Evolutionary conservation across 2,888 invertebrate species (phyloP).

Genomic region (Ephialtes manifestator): DNA sequence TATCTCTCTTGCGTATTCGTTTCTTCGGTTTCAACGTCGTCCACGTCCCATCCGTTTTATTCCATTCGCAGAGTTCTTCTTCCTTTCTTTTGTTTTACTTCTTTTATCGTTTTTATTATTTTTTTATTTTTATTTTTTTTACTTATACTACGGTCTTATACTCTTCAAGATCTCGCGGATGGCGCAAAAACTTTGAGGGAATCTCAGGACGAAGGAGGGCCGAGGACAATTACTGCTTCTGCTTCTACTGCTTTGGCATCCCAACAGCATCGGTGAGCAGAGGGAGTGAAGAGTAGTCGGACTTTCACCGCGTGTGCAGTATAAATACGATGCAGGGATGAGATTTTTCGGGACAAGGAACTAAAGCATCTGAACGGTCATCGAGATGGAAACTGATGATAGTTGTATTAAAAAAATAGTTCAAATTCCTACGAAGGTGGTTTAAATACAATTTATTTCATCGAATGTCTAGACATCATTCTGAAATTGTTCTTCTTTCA

Average conservation of each 20-base stretch:
- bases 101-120: neutral
- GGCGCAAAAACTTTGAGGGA: slow-evolving; percentile 56
- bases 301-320: neutral
- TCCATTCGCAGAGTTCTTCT: slow-evolving; percentile 49
- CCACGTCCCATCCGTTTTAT: slow-evolving; percentile 45
- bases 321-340: slow-evolving; percentile 29
- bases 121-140: neutral
- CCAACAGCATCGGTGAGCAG: neutral
- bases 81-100: slow-evolving; percentile 26
- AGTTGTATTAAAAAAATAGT: neutral
- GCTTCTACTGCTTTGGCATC: neutral
- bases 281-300: slow-evolving; percentile 6
- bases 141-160: slow-evolving; percentile 1
- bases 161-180: slow-evolving; percentile 45
- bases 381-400: neutral
- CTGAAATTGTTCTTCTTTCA: too few relatives aligned
- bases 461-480: too few relatives aligned
- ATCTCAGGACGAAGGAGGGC: slow-evolving; percentile 57
- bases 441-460: too few relatives aligned
- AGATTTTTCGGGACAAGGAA: neutral
- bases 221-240: slow-evolving; percentile 57
- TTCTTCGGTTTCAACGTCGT: slow-evolving; percentile 53
- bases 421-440: neutral
- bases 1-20: slow-evolving; percentile 64
- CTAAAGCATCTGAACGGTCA: neutral